Percentiles rank a stretch among this genome's conserved stretches.
These are phyloP conservation scores for Callipepla californica DNA, from an alignment of 2,113 vertebrate genomes.

Conservation along the genomic window DNA sequence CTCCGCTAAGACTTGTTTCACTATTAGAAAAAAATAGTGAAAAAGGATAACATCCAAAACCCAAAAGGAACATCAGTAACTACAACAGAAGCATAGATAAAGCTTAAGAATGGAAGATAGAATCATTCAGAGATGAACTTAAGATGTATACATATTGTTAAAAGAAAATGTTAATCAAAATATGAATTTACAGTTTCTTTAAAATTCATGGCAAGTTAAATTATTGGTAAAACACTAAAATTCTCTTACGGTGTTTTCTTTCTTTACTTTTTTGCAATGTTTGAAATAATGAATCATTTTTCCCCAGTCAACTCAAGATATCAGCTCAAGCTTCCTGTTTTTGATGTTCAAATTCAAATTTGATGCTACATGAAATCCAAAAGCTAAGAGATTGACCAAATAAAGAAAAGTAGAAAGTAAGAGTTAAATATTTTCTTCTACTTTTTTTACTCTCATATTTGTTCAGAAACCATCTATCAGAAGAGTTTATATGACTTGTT, in stretches of 20 bases:
- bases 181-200: not conserved
- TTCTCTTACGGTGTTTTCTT: not conserved
- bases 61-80: not conserved
- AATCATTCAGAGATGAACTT: not conserved
- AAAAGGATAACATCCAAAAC: not conserved
- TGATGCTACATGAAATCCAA: not conserved
- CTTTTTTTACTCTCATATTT: not conserved
- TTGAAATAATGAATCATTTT: not conserved
- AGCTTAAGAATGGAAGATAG: not conserved
- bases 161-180: not conserved
- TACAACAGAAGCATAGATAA: not conserved
- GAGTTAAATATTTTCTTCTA: not conserved
- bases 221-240: not conserved
- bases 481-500: not conserved
- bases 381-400: not conserved
- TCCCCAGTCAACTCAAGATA: not conserved
- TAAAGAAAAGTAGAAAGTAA: not conserved
- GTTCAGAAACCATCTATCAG: accelerated
- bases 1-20: not conserved
- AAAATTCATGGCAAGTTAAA: not conserved
- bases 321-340: not conserved
- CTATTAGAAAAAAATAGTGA: not conserved
- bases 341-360: not conserved
- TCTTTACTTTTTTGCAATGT: not conserved
- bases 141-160: not conserved